These are phyloP conservation scores for Geotrupes spiniger DNA, from an alignment of 2,888 invertebrate genomes.

Conservation along the genomic window DNA sequence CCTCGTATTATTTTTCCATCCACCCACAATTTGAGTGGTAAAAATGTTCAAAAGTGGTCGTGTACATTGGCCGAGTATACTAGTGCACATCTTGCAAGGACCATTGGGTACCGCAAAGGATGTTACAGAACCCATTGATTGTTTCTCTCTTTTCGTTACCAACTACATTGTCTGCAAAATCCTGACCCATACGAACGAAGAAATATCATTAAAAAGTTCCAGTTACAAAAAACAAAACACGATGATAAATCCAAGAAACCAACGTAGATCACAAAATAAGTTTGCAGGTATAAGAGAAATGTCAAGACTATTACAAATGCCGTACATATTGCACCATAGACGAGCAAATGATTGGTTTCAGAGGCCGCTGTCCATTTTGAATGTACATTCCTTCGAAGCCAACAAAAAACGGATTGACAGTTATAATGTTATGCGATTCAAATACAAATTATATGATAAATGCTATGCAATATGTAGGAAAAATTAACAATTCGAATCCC, in stretches of 20 bases:
- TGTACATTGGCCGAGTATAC: no score
- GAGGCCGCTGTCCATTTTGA: slow-evolving; percentile 31
- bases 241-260: slow-evolving; percentile 29
- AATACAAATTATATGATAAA: no score
- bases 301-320: slow-evolving; percentile 27
- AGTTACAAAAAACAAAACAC: background rate
- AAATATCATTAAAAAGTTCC: background rate
- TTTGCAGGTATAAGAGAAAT: slow-evolving; percentile 26
- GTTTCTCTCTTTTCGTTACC: background rate
- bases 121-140: background rate
- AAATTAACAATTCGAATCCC: slow-evolving; percentile 19
- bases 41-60: no score
- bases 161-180: background rate
- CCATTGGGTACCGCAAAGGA: background rate
- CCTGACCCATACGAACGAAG: background rate
- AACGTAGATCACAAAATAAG: slow-evolving; percentile 28
- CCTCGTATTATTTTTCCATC: no score
- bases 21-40: no score
- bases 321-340: slow-evolving; percentile 30
- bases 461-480: slow-evolving; percentile 35
- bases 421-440: slow-evolving; percentile 39
- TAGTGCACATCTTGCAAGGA: background rate
- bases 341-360: slow-evolving; percentile 34
- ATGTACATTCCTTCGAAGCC: slow-evolving; percentile 40
- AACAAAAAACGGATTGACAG: slow-evolving; percentile 38